Conservation (phyloP, 92 coral and sea anemone species). For the Actinernus sp. region DNA sequence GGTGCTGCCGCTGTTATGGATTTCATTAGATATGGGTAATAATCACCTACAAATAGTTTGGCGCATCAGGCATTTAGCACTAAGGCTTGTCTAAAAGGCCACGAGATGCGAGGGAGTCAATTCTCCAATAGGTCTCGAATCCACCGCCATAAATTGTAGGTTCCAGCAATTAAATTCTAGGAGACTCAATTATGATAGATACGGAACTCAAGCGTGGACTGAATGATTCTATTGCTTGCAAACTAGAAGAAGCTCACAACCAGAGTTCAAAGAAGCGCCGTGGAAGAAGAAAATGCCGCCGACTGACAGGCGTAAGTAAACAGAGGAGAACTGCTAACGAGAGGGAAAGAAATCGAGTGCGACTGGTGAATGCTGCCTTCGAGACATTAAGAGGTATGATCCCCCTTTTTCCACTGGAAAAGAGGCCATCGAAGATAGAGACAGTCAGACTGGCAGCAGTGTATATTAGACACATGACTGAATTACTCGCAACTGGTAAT, state of each 20-base stretch:
- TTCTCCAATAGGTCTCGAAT: no score
- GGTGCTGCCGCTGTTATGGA: no score
- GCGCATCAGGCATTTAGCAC: no score
- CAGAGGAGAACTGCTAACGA: constrained; percentile 3
- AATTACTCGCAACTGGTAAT: no score
- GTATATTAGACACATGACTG: background rate
- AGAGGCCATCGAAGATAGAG: background rate
- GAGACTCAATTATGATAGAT: background rate
- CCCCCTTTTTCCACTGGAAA: background rate
- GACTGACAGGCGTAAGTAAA: constrained; percentile 2
- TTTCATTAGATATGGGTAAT: no score
- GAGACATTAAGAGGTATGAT: background rate
- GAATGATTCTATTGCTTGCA: background rate
- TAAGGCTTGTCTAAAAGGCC: no score
- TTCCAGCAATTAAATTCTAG: no score
- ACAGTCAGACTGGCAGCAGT: background rate
- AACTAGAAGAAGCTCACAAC: no score
- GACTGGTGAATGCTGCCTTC: background rate
- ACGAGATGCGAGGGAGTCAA: no score
- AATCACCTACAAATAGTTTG: no score
- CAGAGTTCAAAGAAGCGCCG: background rate
- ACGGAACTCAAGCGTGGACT: background rate
- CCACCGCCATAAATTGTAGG: no score
- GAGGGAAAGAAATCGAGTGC: constrained; percentile 1
- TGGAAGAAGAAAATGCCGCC: background rate